Base-by-base conservation (phyloP, 2,797 vertebrate species). In the Sebastes elongatus region DNA sequence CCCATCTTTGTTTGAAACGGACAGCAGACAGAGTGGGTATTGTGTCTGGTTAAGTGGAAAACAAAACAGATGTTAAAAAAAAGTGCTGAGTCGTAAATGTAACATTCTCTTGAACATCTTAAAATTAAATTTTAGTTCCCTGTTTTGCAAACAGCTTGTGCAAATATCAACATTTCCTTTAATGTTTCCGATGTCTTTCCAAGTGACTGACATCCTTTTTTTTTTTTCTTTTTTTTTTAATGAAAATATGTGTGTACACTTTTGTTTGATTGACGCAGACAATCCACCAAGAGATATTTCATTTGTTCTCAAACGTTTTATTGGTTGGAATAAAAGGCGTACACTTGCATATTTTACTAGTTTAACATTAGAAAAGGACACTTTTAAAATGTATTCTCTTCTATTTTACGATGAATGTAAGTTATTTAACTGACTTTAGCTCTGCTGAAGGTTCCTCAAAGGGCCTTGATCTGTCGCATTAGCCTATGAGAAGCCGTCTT, bases 381-480 rank as follows among this genome's bases (percentile, higher is more conserved):
- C 86, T 86, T 93, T 91, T 86, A 73, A 91, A 81, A 88, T 91
- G 77, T 94, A 92, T 94, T 91, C 88, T 94, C 89, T 85, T 91
- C 73, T 92, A 89, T 95, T 95, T 94, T 95, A 92, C 92, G 86
- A 92, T 95, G 94, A 96, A 96, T 96, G 95, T 96, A 96, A 96
- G 93, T 96, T 96, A 96, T 96, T 94, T 89, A 94, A 91, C 78
- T 85, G 78, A 90, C 89, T 90, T 93, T 91, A 85, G 84, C 86
- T 93, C 86, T 86, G 85, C 78, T 88, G 71, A 70, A 75, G 84
- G 85, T 90, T 93, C 86, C 84, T 93, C 56, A 76, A 82, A 88
- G 86, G 90, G 80, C 88, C 81, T 87, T 46, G 64, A 76, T 73
- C 74, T 78, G 78, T 93, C 71, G 80, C 76, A 52, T 90, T 90